phyloP scores from a whole-genome alignment of 2,113 vertebrate genomes.

The Chloebia gouldiae region DNA sequence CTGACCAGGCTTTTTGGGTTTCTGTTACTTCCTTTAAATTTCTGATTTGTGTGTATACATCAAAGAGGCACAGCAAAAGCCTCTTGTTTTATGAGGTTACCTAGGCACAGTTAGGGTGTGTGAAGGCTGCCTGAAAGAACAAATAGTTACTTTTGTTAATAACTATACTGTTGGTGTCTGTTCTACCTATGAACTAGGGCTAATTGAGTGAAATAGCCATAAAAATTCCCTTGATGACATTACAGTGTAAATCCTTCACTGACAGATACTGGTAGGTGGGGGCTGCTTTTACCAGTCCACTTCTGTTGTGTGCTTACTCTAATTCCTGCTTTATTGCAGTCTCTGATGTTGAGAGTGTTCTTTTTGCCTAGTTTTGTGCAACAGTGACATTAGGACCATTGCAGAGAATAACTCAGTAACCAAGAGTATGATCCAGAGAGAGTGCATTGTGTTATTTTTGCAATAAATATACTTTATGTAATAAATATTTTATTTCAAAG shows the following conservation, averaged over 20 bases:
- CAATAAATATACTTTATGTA: slow-evolving; percentile 22
- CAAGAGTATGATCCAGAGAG: slow-evolving; percentile 4
- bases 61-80: not conserved
- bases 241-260: not conserved
- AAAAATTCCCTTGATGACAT: not conserved
- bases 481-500: not conserved
- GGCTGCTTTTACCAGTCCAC: not conserved
- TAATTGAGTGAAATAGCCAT: not conserved
- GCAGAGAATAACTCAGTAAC: slow-evolving; percentile 43
- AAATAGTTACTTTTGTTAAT: not conserved
- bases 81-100: not conserved
- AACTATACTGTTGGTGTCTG: not conserved
- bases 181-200: not conserved
- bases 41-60: not conserved
- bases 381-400: not conserved
- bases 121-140: not conserved
- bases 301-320: not conserved
- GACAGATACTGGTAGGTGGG: not conserved
- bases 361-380: slow-evolving; percentile 27
- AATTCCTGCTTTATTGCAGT: not conserved
- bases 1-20: not conserved
- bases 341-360: not conserved
- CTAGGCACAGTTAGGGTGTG: not conserved
- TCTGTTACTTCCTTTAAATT: not conserved
- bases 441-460: slow-evolving; percentile 44